Evolutionary conservation across 2,113 vertebrate species (phyloP), one percentile per base, ranked within the genome.

Genomic region (Scolopax mira): DNA sequence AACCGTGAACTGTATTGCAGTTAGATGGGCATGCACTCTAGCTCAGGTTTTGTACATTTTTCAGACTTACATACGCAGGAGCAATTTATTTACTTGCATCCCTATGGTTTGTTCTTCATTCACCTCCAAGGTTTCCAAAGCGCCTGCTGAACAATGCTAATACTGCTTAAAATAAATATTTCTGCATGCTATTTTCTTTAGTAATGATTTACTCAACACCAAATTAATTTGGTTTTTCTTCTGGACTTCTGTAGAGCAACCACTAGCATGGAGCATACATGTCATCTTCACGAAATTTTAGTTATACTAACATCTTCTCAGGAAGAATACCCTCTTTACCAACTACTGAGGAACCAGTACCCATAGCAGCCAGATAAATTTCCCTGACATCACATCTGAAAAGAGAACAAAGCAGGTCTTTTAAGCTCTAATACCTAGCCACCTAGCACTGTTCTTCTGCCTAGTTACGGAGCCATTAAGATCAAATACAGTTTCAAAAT

Each of bases 401-500:
- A 80, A 60, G 6, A 37, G 11, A 69, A n/a, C 10, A 79, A 80
- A 86, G 44, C 30, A 86, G 28, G 15, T 71, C 5, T 74, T 37
- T n/a, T 13, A 17, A 81, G 18, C 24, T 54, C 4, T 54, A 19
- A 70, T 15, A 12, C n/a, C 44, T 46, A 89, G 48, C 8, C 79
- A 85, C 9, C 0, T 33, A 74, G n/a, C 7, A 19, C 17, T 44
- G 18, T 19, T 88, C 21, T 57, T 61, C 57, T 91, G 31, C 44
- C 49, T 87, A 14, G 5, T 70, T 89, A 77, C 2, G 2, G 61
- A 94, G 62, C 35, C 57, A 62, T 90, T 92, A 90, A 75, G 48
- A 92, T 89, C 66, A 92, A 93, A 62, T 13, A 49, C 7, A 81
- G 14, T 66, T 92, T 79, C 71, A 89, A 94, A 93, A 74, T 74